Evolutionary conservation across 1,140 invertebrate species (phyloP).

Genomic region (Chironomus striatipennis): DNA sequence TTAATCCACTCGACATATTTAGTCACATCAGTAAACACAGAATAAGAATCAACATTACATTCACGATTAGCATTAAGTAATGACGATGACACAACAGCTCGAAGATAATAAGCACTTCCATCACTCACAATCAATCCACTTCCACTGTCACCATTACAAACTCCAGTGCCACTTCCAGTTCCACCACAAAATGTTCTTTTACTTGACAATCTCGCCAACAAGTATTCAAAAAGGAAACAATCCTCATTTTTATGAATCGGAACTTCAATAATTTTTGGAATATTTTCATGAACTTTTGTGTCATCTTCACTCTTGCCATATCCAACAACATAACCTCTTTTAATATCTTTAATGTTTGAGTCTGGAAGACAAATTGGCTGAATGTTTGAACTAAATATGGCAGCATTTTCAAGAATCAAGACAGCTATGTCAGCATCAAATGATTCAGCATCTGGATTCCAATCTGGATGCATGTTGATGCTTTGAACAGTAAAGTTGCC

Average conservation of each 20-base stretch:
- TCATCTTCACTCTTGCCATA: neutral
- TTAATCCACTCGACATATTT: neutral
- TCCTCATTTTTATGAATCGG: neutral
- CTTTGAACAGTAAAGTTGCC: neutral
- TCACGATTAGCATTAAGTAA: neutral
- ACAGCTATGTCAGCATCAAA: neutral
- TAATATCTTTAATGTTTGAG: neutral
- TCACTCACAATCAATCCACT: neutral
- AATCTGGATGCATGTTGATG: neutral
- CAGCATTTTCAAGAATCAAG: neutral
- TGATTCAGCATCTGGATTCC: neutral
- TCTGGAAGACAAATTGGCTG: neutral
- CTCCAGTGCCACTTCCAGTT: neutral
- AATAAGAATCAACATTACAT: neutral
- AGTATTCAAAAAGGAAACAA: neutral
- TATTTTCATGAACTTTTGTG: neutral
- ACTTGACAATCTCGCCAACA: neutral
- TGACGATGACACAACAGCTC: neutral
- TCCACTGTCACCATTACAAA: neutral
- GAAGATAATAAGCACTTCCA: neutral
- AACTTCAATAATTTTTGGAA: neutral
- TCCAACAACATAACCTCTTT: neutral
- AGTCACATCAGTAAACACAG: neutral
- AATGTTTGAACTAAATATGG: neutral
- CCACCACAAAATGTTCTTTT: neutral